A percentile compares a stretch with the other conserved stretches of the same genome.
phyloP scores from a whole-genome alignment of 2,113 vertebrate species.

The Phoxinus phoxinus region DNA sequence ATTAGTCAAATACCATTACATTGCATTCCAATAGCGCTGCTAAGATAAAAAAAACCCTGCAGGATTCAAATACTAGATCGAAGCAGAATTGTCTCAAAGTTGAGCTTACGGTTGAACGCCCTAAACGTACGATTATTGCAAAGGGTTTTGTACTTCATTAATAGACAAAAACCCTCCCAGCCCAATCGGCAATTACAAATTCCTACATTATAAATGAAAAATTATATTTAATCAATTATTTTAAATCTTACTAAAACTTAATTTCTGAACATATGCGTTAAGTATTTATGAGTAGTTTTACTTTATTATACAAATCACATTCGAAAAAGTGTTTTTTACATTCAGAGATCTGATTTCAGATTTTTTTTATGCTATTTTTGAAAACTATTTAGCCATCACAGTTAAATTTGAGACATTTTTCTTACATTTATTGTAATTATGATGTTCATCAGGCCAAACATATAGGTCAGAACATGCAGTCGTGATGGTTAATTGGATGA shows the following conservation, averaged over 20 bases:
- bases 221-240: not conserved
- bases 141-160: not conserved
- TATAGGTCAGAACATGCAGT: not conserved
- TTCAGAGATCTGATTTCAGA: not conserved
- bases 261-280: not conserved
- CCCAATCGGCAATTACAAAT: not conserved
- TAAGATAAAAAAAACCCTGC: conserved; percentile 5
- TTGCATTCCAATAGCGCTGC: conserved; percentile 64
- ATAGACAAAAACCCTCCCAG: not conserved
- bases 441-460: too few species aligned
- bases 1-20: conserved; percentile 78
- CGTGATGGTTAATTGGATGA: not conserved
- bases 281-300: not conserved
- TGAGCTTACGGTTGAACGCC: not conserved
- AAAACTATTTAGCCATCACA: not conserved
- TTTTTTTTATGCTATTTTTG: not conserved
- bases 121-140: not conserved
- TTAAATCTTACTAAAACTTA: not conserved
- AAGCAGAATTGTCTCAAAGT: not conserved
- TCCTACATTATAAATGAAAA: not conserved
- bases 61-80: not conserved
- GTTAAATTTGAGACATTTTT: not conserved
- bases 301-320: not conserved
- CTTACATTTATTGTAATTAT: too few species aligned
- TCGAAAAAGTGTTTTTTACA: not conserved